A percentile compares a stretch with the other conserved stretches of the same genome.
These are phyloP conservation scores for Cyrtodaria siliqua DNA, from an alignment of 2,888 invertebrate genomes.

Conservation along the genomic window DNA sequence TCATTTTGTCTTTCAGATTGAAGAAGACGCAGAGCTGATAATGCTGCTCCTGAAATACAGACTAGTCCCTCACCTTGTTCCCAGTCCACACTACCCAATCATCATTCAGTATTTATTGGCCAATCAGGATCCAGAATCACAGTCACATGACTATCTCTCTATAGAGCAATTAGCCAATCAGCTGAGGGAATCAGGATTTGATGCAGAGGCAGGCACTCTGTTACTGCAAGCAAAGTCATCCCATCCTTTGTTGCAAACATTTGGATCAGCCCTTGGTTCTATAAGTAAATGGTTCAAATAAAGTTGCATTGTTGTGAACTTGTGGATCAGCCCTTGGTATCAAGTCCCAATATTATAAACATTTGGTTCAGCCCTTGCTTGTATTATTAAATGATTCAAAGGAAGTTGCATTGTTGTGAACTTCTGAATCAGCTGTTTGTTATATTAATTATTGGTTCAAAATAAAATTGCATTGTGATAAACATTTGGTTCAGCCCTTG, in stretches of 20 bases:
- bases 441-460: too few relatives aligned
- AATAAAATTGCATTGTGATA: too few relatives aligned
- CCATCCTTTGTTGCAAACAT: slow-evolving; percentile 78
- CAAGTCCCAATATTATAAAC: too few relatives aligned
- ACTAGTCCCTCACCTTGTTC: slow-evolving; percentile 72
- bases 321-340: too few relatives aligned
- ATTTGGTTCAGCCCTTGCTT: too few relatives aligned
- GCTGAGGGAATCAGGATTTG: slow-evolving; percentile 73
- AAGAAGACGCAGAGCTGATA: slow-evolving; percentile 73
- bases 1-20: slow-evolving; percentile 63
- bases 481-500: too few relatives aligned
- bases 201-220: slow-evolving; percentile 81
- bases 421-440: too few relatives aligned
- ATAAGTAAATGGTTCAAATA: slow-evolving; percentile 75
- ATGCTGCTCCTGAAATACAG: slow-evolving; percentile 73
- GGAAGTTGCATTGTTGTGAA: too few relatives aligned
- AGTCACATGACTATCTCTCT: slow-evolving; percentile 63
- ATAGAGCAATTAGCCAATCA: slow-evolving; percentile 72
- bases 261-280: slow-evolving; percentile 77
- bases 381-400: too few relatives aligned
- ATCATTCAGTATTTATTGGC: slow-evolving; percentile 72
- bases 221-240: slow-evolving; percentile 75
- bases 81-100: slow-evolving; percentile 68
- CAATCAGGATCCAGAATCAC: slow-evolving; percentile 63
- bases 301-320: too few relatives aligned